Base-by-base conservation (phyloP, 2,888 invertebrate genomes). In the Drosophila ustulata region DNA sequence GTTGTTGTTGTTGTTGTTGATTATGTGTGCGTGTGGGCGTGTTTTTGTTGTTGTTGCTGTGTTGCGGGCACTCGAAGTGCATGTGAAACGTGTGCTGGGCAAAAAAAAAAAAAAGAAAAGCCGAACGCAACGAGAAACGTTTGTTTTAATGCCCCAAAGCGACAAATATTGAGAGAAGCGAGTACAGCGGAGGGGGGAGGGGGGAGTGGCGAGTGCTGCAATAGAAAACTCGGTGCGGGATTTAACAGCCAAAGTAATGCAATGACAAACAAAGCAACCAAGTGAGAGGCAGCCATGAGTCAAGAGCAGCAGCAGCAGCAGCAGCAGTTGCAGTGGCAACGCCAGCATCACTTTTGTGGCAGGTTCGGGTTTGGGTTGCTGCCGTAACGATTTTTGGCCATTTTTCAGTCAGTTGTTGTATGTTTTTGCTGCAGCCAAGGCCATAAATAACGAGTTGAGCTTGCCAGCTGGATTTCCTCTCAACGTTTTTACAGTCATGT, bases 71-170 rank as follows among this genome's bases (percentile, higher is more conserved):
- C 72, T 73, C 62, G 75, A 88, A 82, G 82, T 82, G 79, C 85
- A 82, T 88, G 82, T 71, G 85, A 71, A 84, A 71, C 78, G 71
- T 71, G 78, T 67, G 66, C 55, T 43, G 37, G 75, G 28, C 64
- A 63, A 75, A 77, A 64, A 56, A 63, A 70, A 11, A 37, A 49
- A 34, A 50, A 43, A 52, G 46, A 39, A 68, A 81, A 78, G 66
- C 73, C 72, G 74, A 77, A 73, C 70, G 82, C 83, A 83, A 82
- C 80, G 82, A 71, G 82, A 79, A 84, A 84, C 88, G 89, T 84
- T 89, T 87, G 89, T 89, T 89, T 87, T 89, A 85, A 85, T 85
- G 77, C 89, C 85, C 85, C 47, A 89, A 89, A 85, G 85, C 89
- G 89, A 85, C 89, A 85, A 85, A 85, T 85, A 85, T 85, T 89